Percentiles rank a stretch among this genome's conserved stretches.
Evolutionary conservation across 2,113 vertebrate genomes (phyloP).

Genomic region (Prionailurus viverrinus): DNA sequence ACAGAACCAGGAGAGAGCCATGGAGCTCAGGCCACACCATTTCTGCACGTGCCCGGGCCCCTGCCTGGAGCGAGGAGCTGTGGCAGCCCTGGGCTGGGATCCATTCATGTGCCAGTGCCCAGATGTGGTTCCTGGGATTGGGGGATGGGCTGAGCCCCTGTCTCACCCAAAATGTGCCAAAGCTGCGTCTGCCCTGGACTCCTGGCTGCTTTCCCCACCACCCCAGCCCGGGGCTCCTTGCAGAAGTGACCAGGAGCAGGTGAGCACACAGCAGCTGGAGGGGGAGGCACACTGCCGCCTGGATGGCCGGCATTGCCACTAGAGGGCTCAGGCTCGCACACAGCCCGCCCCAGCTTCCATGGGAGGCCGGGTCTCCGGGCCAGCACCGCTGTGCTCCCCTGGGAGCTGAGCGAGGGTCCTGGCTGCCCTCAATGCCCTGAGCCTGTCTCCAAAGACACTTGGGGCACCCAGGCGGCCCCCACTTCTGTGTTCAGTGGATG

Average conservation of each 20-base stretch:
- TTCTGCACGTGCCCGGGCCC: not conserved
- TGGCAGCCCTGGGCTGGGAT: rapidly evolving
- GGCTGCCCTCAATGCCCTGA: rapidly evolving
- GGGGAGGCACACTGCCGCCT: rapidly evolving
- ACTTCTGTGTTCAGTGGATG: not conserved
- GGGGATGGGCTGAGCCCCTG: not conserved
- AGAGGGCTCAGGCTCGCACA: not conserved
- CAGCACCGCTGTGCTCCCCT: not conserved
- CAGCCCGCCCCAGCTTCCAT: not conserved
- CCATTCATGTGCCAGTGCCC: rapidly evolving
- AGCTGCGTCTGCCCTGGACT: rapidly evolving
- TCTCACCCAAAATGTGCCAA: not conserved
- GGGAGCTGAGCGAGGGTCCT: rapidly evolving
- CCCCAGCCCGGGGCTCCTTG: rapidly evolving
- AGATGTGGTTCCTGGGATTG: not conserved
- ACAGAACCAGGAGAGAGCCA: too few species aligned
- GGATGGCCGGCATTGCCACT: not conserved
- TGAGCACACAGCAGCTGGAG: rapidly evolving
- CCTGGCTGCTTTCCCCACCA: not conserved
- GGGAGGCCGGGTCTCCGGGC: not conserved
- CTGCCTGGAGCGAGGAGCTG: not conserved
- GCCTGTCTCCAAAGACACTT: not conserved
- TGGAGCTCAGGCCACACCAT: not conserved
- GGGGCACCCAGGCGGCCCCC: not conserved
- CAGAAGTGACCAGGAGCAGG: rapidly evolving